Conservation (phyloP, 1,140 invertebrate genomes). For the Grapholita molesta region DNA sequence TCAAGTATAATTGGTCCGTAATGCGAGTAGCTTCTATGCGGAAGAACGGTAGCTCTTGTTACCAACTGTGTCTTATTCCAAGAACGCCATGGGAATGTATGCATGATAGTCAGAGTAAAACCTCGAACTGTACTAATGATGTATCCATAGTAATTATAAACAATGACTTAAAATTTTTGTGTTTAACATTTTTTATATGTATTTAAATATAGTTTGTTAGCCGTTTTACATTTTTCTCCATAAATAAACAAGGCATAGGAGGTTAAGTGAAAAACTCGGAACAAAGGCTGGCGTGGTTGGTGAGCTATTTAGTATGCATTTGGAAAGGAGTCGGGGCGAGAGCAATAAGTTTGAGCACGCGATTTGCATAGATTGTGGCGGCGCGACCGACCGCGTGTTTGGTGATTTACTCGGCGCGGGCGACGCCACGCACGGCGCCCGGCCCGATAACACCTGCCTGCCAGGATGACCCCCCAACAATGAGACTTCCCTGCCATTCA, state of each 20-base stretch:
- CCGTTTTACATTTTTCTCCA: slow-evolving; percentile 36
- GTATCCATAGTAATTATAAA: background rate
- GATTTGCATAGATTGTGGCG: slow-evolving; percentile 74
- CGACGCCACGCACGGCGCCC: slow-evolving; percentile 30
- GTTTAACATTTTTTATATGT: background rate
- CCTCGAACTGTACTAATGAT: background rate
- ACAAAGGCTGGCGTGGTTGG: slow-evolving; percentile 57
- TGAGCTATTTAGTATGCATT: slow-evolving; percentile 73
- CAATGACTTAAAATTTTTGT: background rate
- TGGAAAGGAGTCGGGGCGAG: slow-evolving; percentile 73
- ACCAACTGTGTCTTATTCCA: slow-evolving; percentile 69
- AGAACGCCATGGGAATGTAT: slow-evolving; percentile 68
- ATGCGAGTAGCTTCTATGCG: slow-evolving; percentile 67
- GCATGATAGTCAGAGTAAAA: background rate
- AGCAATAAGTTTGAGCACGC: slow-evolving; percentile 70
- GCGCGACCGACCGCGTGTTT: slow-evolving; percentile 39
- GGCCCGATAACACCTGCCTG: slow-evolving; percentile 32
- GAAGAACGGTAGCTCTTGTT: slow-evolving; percentile 68
- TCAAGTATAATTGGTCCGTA: slow-evolving; percentile 71
- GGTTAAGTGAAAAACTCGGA: slow-evolving; percentile 61
- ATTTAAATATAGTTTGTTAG: background rate
- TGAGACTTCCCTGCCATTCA: background rate
- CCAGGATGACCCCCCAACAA: slow-evolving; percentile 28
- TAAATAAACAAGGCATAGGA: slow-evolving; percentile 39
- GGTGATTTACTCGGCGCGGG: slow-evolving; percentile 53